These are phyloP conservation scores for Xyrauchen texanus DNA, from an alignment of 2,113 vertebrate species.

Conservation along the genomic window DNA sequence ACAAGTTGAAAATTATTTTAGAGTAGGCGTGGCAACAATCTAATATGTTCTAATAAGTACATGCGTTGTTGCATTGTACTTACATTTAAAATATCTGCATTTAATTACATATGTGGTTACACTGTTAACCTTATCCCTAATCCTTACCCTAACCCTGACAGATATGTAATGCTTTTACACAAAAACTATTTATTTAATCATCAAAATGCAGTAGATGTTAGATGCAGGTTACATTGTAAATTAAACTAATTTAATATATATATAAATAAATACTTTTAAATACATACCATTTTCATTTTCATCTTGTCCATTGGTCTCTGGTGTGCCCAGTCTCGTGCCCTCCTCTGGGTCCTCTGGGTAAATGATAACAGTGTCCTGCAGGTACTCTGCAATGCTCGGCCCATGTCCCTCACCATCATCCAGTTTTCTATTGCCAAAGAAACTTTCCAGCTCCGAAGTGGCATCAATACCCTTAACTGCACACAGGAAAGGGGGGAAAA, in stretches of 20 bases:
- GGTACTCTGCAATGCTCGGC: conserved; percentile 90
- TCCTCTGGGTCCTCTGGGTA: conserved; percentile 98
- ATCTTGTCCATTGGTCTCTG: conserved; percentile 88
- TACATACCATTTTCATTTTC: conserved; percentile 90
- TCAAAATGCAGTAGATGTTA: too few relatives aligned
- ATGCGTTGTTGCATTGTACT: too few relatives aligned
- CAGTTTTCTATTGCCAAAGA: conserved; percentile 87
- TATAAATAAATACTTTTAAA: too few relatives aligned
- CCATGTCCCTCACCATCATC: conserved; percentile 84
- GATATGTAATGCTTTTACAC: too few relatives aligned
- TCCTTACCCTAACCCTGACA: too few relatives aligned
- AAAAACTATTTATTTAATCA: too few relatives aligned
- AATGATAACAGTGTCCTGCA: conserved; percentile 94
- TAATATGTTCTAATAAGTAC: too few relatives aligned
- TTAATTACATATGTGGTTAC: too few relatives aligned
- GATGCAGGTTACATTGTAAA: background rate
- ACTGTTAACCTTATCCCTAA: too few relatives aligned
- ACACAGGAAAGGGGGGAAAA: conserved; percentile 52
- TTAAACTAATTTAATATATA: too few relatives aligned
- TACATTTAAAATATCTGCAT: too few relatives aligned
- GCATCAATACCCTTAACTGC: conserved; percentile 86
- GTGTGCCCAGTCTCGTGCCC: conserved; percentile 87
- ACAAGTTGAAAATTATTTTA: conserved; percentile 68
- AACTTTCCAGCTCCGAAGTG: conserved; percentile 86
- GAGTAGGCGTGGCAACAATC: background rate